Percentiles rank a stretch among this genome's conserved stretches.
Evolutionary conservation across 2,797 vertebrate genomes (phyloP).

Genomic region (Muraenolepis orangiensis): DNA sequence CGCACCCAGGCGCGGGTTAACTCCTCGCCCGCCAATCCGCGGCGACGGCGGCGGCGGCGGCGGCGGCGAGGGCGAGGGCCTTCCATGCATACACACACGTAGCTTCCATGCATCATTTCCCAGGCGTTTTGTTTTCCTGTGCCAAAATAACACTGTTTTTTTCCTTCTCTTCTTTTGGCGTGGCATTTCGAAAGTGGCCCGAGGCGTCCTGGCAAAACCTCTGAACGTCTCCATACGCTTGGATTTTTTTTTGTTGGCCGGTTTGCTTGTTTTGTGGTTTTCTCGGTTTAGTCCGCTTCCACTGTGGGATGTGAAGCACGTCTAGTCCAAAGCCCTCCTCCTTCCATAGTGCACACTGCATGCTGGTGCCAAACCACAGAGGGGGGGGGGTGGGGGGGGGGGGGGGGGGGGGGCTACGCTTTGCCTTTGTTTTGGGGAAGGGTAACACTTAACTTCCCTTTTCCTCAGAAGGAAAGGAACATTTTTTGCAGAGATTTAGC

Average conservation of each 20-base stretch:
- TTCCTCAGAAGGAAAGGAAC: too few relatives aligned
- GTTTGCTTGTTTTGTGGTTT: slow-evolving; percentile 50
- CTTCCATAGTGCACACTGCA: slow-evolving; percentile 58
- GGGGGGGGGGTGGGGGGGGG: slow-evolving; percentile 36
- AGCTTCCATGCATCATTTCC: slow-evolving; percentile 67
- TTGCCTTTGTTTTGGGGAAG: slow-evolving; percentile 48
- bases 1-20: slow-evolving; percentile 54
- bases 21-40: slow-evolving; percentile 61
- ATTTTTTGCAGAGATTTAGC: too few relatives aligned
- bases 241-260: slow-evolving; percentile 46
- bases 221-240: slow-evolving; percentile 49
- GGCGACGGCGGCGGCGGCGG: too few relatives aligned
- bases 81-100: slow-evolving; percentile 52
- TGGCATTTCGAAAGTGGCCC: slow-evolving; percentile 29
- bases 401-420: slow-evolving; percentile 49
- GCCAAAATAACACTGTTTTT: slow-evolving; percentile 53
- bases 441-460: slow-evolving; percentile 28
- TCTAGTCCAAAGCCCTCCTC: slow-evolving; percentile 44
- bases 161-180: background rate
- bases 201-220: slow-evolving; percentile 49
- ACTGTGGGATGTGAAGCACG: slow-evolving; percentile 31
- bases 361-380: slow-evolving; percentile 56
- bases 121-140: slow-evolving; percentile 44
- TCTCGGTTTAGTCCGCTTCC: slow-evolving; percentile 35
- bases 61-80: too few relatives aligned